Conservation (phyloP, 2,797 vertebrate genomes). For the Balearica regulorum region DNA sequence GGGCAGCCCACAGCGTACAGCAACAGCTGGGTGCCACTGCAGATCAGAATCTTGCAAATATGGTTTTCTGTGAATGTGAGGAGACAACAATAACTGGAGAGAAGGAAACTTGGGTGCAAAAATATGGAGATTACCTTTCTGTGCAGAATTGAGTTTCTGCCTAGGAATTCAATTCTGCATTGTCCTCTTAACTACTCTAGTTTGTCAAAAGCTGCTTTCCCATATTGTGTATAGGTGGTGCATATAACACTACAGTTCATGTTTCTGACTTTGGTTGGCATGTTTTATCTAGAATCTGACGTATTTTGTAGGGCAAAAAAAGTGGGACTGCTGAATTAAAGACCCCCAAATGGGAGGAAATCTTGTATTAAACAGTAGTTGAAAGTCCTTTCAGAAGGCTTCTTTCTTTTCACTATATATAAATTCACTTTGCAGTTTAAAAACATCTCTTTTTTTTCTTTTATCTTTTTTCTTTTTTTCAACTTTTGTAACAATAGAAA, state of each 20-base stretch:
- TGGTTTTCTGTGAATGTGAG: background rate
- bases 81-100: background rate
- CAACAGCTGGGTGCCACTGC: background rate
- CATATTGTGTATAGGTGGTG: slow-evolving; percentile 22
- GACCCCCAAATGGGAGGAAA: background rate
- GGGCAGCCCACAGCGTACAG: background rate
- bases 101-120: background rate
- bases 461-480: too few relatives aligned
- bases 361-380: background rate
- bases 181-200: background rate
- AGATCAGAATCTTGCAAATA: background rate
- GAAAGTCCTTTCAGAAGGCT: background rate
- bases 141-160: background rate
- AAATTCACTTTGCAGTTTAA: background rate
- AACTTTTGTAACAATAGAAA: background rate
- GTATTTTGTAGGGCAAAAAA: background rate
- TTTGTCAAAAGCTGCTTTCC: background rate
- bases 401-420: background rate
- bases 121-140: background rate
- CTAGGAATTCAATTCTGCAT: background rate
- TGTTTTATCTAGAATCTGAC: slow-evolving; percentile 24
- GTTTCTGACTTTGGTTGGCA: background rate
- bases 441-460: background rate
- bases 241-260: background rate
- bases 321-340: background rate